phyloP scores from a whole-genome alignment of 2,113 vertebrate species.

The Barnardius zonarius region DNA sequence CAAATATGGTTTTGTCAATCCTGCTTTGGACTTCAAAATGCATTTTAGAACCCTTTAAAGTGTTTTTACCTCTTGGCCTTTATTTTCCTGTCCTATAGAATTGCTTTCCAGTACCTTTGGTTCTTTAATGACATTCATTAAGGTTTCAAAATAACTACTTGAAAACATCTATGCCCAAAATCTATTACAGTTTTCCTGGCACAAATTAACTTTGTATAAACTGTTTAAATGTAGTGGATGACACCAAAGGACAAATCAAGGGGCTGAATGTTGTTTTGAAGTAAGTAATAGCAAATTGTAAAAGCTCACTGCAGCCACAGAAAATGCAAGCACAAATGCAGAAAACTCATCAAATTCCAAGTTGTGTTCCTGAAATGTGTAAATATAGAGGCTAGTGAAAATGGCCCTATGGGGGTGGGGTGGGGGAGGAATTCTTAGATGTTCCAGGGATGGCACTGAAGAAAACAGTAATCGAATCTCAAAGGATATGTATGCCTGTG shows the following conservation, averaged over 20 bases:
- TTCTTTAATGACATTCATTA: conserved; percentile 44
- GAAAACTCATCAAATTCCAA: background rate
- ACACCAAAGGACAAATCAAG: conserved; percentile 51
- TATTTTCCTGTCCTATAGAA: conserved; percentile 7
- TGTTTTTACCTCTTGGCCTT: background rate
- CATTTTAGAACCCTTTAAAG: background rate
- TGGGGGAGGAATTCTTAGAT: background rate
- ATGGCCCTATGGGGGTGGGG: fast-evolving
- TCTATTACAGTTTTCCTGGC: background rate
- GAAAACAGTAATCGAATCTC: background rate
- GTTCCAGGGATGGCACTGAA: background rate
- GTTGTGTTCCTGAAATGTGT: background rate
- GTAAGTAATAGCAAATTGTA: background rate
- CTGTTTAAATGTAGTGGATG: conserved; percentile 7
- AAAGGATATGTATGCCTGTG: background rate
- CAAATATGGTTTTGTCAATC: background rate
- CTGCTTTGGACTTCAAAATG: background rate
- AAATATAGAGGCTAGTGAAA: background rate
- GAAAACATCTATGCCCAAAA: conserved; percentile 18
- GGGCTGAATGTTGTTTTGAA: background rate
- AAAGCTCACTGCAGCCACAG: background rate
- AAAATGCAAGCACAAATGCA: background rate
- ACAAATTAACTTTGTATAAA: conserved; percentile 38
- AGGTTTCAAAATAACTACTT: conserved; percentile 41
- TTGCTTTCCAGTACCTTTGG: background rate